A percentile compares a stretch with the other conserved stretches of the same genome.
These are phyloP conservation scores for Buphagus erythrorhynchus DNA, from an alignment of 2,797 vertebrate species.

Conservation along the genomic window DNA sequence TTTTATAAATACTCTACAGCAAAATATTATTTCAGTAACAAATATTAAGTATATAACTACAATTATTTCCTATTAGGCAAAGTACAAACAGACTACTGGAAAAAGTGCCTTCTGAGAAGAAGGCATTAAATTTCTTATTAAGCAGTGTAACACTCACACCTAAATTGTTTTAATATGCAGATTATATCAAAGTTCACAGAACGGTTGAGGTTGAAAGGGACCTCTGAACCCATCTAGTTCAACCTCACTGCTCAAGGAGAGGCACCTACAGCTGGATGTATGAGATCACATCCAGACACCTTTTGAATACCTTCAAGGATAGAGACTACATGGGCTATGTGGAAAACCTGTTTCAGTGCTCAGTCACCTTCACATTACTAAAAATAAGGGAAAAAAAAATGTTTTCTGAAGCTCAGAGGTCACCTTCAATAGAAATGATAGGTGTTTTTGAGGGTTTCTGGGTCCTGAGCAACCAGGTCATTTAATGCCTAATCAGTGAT, in stretches of 20 bases:
- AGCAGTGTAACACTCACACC: neutral
- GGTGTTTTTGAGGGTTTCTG: neutral
- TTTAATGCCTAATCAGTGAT: neutral
- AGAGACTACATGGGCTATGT: accelerated
- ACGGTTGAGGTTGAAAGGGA: neutral
- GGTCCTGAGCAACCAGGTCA: neutral
- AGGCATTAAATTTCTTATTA: neutral
- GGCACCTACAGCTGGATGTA: neutral
- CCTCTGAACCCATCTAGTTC: neutral
- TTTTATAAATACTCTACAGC: neutral
- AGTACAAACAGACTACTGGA: neutral
- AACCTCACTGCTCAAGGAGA: neutral
- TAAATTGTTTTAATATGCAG: neutral
- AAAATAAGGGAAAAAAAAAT: neutral
- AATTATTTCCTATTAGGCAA: neutral
- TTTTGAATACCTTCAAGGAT: neutral
- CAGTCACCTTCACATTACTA: neutral
- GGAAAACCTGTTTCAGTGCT: neutral
- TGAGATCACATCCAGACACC: neutral
- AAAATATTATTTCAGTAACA: neutral
- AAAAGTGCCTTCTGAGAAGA: neutral
- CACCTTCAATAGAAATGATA: neutral
- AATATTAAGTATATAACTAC: neutral
- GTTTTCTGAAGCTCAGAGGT: neutral
- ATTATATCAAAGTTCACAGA: neutral